Evolutionary conservation across 1,140 invertebrate species (phyloP), one percentile per base, ranked within the genome.

Genomic region (Thereuonema tuberculata): DNA sequence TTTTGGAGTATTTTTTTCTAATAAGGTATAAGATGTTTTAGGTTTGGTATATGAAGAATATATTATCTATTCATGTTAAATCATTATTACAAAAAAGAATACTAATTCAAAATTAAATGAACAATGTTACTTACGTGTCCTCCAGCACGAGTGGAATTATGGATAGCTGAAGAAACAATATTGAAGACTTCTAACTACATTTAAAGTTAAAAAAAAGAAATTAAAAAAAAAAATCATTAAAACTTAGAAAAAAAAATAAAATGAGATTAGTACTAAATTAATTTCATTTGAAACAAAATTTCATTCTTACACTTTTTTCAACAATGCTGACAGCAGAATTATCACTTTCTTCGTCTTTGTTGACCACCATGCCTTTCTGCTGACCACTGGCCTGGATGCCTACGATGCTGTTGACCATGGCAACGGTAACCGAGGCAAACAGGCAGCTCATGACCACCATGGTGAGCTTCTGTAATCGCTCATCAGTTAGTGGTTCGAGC

Each of bases 81-180:
- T 37, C 31, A 5, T 37, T 37, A 37, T 37, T 37, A 29, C 14
- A 2, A 58, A 48, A 48, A 3, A 20, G 27, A 27, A 29, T 2
- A 24, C 21, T 47, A 48, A 21, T 27, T 58, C 17, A 48, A 61
- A 52, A 50, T 50, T 12, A 50, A 23, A 49, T 59, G 9, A 49
- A 60, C 55, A n/a, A n/a, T n/a, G n/a, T 20, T 26, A 78, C 81
- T 84, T 77, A 89, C 86, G 75, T 88, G 86, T 65, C 88, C 88
- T 57, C 88, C 87, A 54, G 88, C 87, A 64, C 90, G 77, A 0
- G 89, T 89, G 5, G 89, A 93, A 54, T 81, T 81, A 71, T 84
- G 86, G 60, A 94, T 86, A 17, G 84, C 82, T 62, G 80, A 81
- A 1, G 86, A 85, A 37, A 93, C 84, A 61, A 81, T 80, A 65